Percentiles rank a stretch among this genome's conserved stretches.
phyloP scores from a whole-genome alignment of 2,888 invertebrate species.

The Caenorhabditis sp. region DNA sequence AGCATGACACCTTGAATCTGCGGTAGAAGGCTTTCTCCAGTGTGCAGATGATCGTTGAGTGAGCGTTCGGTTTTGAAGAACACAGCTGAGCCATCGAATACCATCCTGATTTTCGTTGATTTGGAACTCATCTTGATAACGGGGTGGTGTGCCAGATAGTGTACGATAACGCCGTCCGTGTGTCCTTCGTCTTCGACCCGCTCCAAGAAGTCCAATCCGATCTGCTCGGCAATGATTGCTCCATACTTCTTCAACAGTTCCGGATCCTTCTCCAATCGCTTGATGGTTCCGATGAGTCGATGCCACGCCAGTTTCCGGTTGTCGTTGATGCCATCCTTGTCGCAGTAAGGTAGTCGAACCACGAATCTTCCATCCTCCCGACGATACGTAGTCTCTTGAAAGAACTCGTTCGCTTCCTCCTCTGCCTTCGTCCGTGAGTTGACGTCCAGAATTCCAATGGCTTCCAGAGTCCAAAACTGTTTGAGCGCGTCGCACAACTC shows the following conservation, averaged over 20 bases:
- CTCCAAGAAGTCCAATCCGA: constrained; percentile 50
- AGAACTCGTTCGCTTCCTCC: no score
- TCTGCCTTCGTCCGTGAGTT: no score
- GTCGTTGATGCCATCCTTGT: not conserved
- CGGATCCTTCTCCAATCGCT: constrained; percentile 10
- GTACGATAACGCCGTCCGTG: constrained; percentile 2
- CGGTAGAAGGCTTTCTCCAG: constrained; percentile 56
- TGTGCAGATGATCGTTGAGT: constrained; percentile 59
- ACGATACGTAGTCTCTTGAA: no score
- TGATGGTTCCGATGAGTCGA: constrained; percentile 1
- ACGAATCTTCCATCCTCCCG: constrained; percentile 30
- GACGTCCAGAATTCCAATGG: constrained; percentile 13
- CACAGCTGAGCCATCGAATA: constrained; percentile 60
- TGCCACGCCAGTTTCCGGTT: constrained; percentile 7
- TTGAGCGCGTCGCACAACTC: not conserved
- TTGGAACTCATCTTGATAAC: constrained; percentile 43
- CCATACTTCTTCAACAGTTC: constrained; percentile 8
- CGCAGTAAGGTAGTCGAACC: constrained; percentile 14
- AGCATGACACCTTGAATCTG: constrained; percentile 52
- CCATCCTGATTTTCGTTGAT: constrained; percentile 63
- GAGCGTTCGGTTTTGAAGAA: constrained; percentile 1
- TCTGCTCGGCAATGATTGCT: constrained; percentile 28
- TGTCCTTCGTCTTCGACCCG: constrained; percentile 20
- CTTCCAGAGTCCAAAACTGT: constrained; percentile 29
- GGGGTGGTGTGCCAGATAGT: constrained; percentile 61